Percentiles rank a stretch among this genome's conserved stretches.
phyloP scores from a whole-genome alignment of 2,113 vertebrate genomes.

The Calypte anna region DNA sequence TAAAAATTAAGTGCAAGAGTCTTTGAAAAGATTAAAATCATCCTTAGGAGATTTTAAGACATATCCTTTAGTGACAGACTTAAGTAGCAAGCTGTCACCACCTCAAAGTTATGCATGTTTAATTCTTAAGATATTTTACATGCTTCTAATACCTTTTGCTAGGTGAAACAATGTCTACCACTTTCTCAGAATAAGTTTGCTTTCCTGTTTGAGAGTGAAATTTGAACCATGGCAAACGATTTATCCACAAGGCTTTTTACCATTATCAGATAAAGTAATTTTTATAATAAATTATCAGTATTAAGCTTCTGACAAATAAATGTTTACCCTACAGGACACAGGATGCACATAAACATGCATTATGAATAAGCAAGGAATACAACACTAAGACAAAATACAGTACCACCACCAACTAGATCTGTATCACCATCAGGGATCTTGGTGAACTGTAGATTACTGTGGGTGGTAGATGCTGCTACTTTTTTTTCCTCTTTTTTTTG shows the following conservation, averaged over 20 bases:
- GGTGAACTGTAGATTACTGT: background rate
- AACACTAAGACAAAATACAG: background rate
- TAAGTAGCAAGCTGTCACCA: background rate
- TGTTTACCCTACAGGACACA: background rate
- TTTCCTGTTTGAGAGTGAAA: background rate
- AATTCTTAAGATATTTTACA: background rate
- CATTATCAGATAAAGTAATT: background rate
- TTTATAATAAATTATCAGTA: background rate
- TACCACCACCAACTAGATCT: background rate
- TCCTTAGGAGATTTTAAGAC: background rate
- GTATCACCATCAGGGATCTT: background rate
- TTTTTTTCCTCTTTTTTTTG: background rate
- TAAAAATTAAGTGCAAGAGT: background rate
- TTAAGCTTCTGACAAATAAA: background rate
- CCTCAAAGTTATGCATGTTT: background rate
- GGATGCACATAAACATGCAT: rapidly evolving
- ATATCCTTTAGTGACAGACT: background rate
- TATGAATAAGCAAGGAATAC: background rate
- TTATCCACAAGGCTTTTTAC: background rate
- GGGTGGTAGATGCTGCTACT: background rate
- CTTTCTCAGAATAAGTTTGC: background rate
- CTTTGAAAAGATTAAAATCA: background rate
- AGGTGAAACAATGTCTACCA: background rate
- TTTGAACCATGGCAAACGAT: background rate
- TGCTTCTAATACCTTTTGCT: background rate